These are phyloP conservation scores for Axea sp. DNA, from an alignment of 2,888 invertebrate species.

Conservation along the genomic window DNA sequence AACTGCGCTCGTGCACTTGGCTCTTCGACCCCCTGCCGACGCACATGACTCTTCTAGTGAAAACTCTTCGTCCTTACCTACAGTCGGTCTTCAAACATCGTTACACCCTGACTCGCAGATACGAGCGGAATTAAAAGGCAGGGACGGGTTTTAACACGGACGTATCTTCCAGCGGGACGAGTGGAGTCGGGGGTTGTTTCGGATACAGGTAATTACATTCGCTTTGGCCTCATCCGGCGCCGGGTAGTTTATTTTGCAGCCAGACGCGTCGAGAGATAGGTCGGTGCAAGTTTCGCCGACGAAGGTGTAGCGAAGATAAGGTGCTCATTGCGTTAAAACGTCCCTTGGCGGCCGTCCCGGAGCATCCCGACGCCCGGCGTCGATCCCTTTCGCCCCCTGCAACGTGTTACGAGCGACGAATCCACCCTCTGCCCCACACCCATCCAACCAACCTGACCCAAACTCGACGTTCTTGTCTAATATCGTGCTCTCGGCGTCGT, in stretches of 20 bases:
- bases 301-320: constrained; percentile 76
- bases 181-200: constrained; percentile 48
- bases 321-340: constrained; percentile 77
- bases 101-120: constrained; percentile 18
- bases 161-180: constrained; percentile 38
- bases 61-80: too few relatives aligned
- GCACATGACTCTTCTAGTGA: too few relatives aligned
- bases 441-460: constrained; percentile 57
- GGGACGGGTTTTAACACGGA: constrained; percentile 25
- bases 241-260: constrained; percentile 60
- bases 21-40: too few relatives aligned
- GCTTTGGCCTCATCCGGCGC: constrained; percentile 60
- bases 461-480: constrained; percentile 66
- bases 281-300: constrained; percentile 68
- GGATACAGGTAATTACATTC: constrained; percentile 65
- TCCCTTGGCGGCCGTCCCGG: constrained; percentile 75
- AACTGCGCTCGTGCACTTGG: too few relatives aligned
- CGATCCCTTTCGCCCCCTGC: constrained; percentile 57
- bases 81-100: too few relatives aligned
- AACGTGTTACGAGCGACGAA: constrained; percentile 39
- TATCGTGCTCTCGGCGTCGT: constrained; percentile 69
- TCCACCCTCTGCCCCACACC: constrained; percentile 37
- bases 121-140: constrained; percentile 42
- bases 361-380: constrained; percentile 65
- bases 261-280: constrained; percentile 68